Evolutionary conservation across 2,113 vertebrate species (phyloP).

Genomic region (Pseudorhombus dupliciocellatus): DNA sequence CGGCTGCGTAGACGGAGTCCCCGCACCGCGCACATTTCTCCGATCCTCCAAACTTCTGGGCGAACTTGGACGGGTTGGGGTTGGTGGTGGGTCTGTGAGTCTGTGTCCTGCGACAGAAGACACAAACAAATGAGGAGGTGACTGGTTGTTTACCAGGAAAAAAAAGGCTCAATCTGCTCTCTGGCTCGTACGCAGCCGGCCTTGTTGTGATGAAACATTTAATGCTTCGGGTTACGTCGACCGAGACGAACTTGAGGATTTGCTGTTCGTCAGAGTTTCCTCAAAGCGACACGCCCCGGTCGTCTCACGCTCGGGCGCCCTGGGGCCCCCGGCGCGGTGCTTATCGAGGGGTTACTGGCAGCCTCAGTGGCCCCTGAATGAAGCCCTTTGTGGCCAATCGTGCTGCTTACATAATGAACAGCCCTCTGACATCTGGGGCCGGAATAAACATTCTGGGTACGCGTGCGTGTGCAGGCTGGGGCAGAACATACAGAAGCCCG

Average conservation of each 20-base stretch:
- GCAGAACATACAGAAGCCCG: neutral
- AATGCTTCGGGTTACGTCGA: neutral
- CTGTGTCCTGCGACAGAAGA: conserved; percentile 58
- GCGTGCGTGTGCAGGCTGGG: neutral
- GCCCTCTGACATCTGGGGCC: conserved; percentile 54
- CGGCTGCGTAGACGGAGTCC: conserved; percentile 91
- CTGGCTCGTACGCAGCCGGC: too few relatives aligned
- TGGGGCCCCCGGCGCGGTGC: conserved; percentile 29
- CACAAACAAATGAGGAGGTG: neutral
- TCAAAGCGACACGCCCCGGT: neutral
- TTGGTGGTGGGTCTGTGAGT: conserved; percentile 89
- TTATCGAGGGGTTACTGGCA: conserved; percentile 52
- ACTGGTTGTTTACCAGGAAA: too few relatives aligned
- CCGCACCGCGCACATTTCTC: conserved; percentile 94
- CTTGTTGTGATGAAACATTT: too few relatives aligned
- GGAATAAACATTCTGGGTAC: neutral
- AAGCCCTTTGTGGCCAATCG: conserved; percentile 67
- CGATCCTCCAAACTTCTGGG: conserved; percentile 91
- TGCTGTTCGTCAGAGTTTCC: neutral
- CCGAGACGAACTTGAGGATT: neutral
- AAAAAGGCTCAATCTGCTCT: too few relatives aligned
- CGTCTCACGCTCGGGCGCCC: neutral
- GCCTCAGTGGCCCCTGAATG: conserved; percentile 66
- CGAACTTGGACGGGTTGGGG: conserved; percentile 92
- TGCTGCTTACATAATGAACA: conserved; percentile 63